A percentile compares a stretch with the other conserved stretches of the same genome.
These are phyloP conservation scores for Argyrosomus regius DNA, from an alignment of 2,797 vertebrate genomes.

Conservation along the genomic window DNA sequence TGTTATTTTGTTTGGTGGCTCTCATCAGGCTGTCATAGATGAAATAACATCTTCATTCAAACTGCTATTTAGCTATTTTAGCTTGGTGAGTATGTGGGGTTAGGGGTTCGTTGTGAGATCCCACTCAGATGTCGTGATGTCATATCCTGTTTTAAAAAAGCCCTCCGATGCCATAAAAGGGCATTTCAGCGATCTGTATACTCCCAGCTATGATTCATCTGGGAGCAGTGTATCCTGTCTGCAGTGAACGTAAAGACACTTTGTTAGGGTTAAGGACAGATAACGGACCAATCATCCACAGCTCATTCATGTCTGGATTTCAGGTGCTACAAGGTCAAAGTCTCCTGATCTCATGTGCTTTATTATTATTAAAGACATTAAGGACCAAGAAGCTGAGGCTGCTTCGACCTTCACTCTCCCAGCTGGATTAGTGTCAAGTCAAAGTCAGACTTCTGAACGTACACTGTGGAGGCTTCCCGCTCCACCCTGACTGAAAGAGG, in stretches of 20 bases:
- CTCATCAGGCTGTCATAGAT: constrained; percentile 5
- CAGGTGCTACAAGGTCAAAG: neutral
- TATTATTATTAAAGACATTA: neutral
- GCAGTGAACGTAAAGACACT: constrained; percentile 15
- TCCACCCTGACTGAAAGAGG: constrained; percentile 62
- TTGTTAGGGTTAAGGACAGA: constrained; percentile 35
- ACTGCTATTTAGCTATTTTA: constrained; percentile 15
- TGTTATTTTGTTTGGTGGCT: neutral
- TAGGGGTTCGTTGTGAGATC: constrained; percentile 51
- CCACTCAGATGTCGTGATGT: constrained; percentile 74
- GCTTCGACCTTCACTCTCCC: constrained; percentile 1
- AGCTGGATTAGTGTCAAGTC: constrained; percentile 13
- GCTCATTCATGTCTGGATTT: neutral
- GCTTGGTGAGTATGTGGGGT: neutral
- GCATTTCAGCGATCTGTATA: constrained; percentile 78
- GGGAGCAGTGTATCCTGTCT: constrained; percentile 74
- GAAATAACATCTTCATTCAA: constrained; percentile 24
- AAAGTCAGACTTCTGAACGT: constrained; percentile 23
- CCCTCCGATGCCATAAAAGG: constrained; percentile 86
- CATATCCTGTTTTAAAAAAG: constrained; percentile 87
- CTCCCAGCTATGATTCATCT: constrained; percentile 73
- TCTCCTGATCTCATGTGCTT: too few species aligned
- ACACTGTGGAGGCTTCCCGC: constrained; percentile 23
- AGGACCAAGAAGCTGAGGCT: neutral
- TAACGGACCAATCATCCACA: constrained; percentile 12